These are phyloP conservation scores for Rhegmatorhina hoffmannsi DNA, from an alignment of 2,113 vertebrate species.

Conservation along the genomic window DNA sequence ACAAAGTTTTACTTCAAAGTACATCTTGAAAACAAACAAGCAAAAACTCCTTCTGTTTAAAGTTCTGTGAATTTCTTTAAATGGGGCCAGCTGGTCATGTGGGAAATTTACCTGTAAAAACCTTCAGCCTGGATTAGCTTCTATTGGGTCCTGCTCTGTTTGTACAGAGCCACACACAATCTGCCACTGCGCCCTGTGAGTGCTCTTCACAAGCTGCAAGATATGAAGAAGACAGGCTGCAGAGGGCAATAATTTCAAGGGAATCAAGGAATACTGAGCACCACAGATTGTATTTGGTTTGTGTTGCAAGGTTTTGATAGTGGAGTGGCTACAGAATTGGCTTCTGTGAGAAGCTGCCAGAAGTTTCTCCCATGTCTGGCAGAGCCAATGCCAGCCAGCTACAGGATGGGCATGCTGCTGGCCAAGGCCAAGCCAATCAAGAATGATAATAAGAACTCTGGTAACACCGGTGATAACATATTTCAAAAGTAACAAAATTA, in stretches of 20 bases:
- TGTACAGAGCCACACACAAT: background rate
- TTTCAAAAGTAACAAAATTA: background rate
- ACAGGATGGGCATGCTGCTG: background rate
- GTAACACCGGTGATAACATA: background rate
- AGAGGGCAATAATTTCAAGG: background rate
- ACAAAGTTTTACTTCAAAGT: background rate
- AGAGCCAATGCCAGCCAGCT: accelerated
- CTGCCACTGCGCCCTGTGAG: background rate
- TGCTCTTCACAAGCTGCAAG: background rate
- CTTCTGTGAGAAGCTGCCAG: background rate
- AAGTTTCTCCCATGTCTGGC: accelerated
- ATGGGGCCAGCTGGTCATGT: background rate
- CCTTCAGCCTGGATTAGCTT: background rate
- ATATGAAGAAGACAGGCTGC: background rate
- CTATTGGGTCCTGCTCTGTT: background rate
- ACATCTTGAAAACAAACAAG: background rate
- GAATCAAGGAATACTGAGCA: background rate
- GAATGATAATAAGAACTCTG: background rate
- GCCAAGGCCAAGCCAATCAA: background rate
- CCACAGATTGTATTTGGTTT: background rate
- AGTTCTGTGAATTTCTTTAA: background rate
- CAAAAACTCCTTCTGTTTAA: accelerated
- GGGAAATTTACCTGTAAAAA: background rate
- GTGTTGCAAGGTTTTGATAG: background rate
- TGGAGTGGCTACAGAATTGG: background rate